These are phyloP conservation scores for Alethe diademata DNA, from an alignment of 2,113 vertebrate genomes.

Conservation along the genomic window DNA sequence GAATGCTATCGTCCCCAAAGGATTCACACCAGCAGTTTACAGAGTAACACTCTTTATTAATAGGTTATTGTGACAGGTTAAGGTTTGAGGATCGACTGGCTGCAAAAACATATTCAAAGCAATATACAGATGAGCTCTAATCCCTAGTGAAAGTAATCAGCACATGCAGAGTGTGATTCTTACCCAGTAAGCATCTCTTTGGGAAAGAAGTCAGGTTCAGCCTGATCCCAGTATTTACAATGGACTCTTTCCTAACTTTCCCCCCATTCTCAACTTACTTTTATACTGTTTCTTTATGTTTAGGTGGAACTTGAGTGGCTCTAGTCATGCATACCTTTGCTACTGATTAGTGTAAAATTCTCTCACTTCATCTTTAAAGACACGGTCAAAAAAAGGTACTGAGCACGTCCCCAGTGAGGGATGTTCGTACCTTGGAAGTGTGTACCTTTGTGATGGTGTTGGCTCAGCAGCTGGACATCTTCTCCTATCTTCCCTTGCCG, in stretches of 20 bases:
- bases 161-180: background rate
- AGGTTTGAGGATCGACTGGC: background rate
- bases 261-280: background rate
- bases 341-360: background rate
- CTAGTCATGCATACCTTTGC: background rate
- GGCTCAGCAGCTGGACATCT: background rate
- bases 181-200: background rate
- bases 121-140: background rate
- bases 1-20: rapidly evolving
- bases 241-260: background rate
- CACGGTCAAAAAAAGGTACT: rapidly evolving
- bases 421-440: rapidly evolving
- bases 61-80: background rate
- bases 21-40: background rate
- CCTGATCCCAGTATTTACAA: no score
- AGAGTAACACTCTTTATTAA: background rate
- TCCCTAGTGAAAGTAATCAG: background rate
- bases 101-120: background rate
- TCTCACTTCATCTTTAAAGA: background rate
- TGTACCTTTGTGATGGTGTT: background rate
- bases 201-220: background rate
- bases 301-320: background rate
- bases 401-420: background rate
- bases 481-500: background rate
- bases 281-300: background rate